phyloP scores from a whole-genome alignment of 2,113 vertebrate species.

The Dasyprocta punctata region DNA sequence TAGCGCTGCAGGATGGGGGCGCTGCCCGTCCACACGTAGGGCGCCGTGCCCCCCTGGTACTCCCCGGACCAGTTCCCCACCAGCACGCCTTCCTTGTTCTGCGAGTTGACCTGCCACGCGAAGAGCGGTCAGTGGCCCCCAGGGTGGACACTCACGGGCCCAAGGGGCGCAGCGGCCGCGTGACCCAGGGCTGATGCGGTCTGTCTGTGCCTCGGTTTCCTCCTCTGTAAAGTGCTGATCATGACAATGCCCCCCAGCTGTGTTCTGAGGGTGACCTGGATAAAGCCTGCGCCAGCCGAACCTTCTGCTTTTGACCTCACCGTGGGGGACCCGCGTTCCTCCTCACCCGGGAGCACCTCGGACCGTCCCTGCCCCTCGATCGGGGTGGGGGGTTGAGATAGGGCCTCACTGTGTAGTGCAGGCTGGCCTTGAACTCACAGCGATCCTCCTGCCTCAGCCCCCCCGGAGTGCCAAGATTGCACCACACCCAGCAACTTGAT shows the following conservation, averaged over 20 bases:
- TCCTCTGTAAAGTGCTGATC: neutral
- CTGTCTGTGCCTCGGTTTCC: neutral
- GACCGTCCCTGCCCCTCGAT: neutral
- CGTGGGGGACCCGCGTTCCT: neutral
- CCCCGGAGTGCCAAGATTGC: neutral
- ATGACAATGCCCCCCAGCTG: neutral
- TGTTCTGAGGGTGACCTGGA: neutral
- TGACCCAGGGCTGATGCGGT: neutral
- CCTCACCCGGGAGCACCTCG: neutral
- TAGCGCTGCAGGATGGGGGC: conserved; percentile 81
- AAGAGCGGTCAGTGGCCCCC: neutral
- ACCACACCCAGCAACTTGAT: neutral
- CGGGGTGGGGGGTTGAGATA: neutral
- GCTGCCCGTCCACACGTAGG: conserved; percentile 81
- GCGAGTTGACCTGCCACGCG: conserved; percentile 70
- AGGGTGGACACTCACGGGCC: neutral
- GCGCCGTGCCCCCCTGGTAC: conserved; percentile 65
- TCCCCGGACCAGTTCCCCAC: conserved; percentile 82
- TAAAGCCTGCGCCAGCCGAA: neutral
- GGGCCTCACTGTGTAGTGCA: neutral
- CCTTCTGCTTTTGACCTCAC: neutral
- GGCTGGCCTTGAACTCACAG: neutral
- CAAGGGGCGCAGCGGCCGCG: neutral
- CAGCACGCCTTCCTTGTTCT: conserved; percentile 71
- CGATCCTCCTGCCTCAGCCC: neutral